Conservation (phyloP, 2,113 vertebrate genomes). For the Pundamilia nyererei region DNA sequence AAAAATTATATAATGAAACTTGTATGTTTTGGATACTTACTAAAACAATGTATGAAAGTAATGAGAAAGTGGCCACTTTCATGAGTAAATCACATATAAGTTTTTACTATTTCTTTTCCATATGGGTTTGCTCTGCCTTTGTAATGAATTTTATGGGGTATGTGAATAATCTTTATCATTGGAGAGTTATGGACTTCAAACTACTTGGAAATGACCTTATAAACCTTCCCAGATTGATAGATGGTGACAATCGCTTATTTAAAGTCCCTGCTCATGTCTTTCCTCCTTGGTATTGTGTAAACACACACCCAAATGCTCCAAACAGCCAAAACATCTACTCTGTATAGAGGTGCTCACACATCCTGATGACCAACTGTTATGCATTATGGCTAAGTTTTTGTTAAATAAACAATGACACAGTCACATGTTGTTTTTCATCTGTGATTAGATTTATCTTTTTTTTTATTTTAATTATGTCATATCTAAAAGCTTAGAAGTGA, state of each 20-base stretch:
- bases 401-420: background rate
- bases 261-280: background rate
- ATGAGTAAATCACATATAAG: too few relatives aligned
- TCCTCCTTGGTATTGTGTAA: background rate
- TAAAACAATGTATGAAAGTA: too few relatives aligned
- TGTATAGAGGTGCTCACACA: background rate
- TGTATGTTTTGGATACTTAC: too few relatives aligned
- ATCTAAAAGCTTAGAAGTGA: background rate
- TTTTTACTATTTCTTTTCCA: too few relatives aligned
- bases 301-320: background rate
- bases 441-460: background rate
- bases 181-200: background rate
- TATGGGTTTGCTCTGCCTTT: background rate
- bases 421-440: background rate
- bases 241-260: background rate
- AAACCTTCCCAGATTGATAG: background rate
- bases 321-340: background rate
- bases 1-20: too few relatives aligned
- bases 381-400: background rate
- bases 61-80: too few relatives aligned
- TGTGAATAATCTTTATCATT: background rate
- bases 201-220: background rate
- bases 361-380: background rate
- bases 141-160: background rate
- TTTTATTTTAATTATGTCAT: rapidly evolving